phyloP scores from a whole-genome alignment of 2,888 invertebrate genomes.

The Cetonia aurata region DNA sequence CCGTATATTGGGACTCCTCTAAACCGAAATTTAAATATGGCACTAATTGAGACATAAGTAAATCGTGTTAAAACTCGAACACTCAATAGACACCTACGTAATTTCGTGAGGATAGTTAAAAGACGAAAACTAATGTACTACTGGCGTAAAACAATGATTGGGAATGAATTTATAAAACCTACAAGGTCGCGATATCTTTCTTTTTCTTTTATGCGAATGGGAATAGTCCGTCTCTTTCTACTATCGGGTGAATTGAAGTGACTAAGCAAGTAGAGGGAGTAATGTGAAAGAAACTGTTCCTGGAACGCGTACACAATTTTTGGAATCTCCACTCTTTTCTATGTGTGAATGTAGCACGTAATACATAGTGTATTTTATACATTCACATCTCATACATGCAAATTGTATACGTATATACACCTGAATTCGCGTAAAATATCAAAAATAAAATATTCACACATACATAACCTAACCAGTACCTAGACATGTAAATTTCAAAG shows the following conservation, averaged over 20 bases:
- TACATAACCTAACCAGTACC: too few relatives aligned
- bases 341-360: too few relatives aligned
- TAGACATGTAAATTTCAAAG: too few relatives aligned
- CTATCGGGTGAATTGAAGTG: slow-evolving; percentile 11
- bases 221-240: slow-evolving; percentile 9
- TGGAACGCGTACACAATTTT: slow-evolving; percentile 8
- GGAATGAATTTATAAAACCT: slow-evolving; percentile 47
- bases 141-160: slow-evolving; percentile 44
- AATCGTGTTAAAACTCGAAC: slow-evolving; percentile 23
- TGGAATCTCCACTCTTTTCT: too few relatives aligned
- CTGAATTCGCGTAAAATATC: too few relatives aligned
- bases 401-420: too few relatives aligned
- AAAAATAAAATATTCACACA: too few relatives aligned
- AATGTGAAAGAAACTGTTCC: slow-evolving; percentile 17
- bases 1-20: slow-evolving; percentile 46
- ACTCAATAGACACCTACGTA: slow-evolving; percentile 1
- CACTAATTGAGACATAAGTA: slow-evolving; percentile 52
- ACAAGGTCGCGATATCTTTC: slow-evolving; percentile 42
- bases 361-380: too few relatives aligned
- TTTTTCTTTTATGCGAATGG: slow-evolving; percentile 9
- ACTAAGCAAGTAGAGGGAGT: slow-evolving; percentile 36
- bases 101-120: slow-evolving; percentile 4
- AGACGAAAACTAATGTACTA: slow-evolving; percentile 40
- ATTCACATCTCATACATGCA: too few relatives aligned
- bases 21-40: slow-evolving; percentile 52